Conservation (phyloP, 2,888 invertebrate species). For the Bedellia somnulentella region DNA sequence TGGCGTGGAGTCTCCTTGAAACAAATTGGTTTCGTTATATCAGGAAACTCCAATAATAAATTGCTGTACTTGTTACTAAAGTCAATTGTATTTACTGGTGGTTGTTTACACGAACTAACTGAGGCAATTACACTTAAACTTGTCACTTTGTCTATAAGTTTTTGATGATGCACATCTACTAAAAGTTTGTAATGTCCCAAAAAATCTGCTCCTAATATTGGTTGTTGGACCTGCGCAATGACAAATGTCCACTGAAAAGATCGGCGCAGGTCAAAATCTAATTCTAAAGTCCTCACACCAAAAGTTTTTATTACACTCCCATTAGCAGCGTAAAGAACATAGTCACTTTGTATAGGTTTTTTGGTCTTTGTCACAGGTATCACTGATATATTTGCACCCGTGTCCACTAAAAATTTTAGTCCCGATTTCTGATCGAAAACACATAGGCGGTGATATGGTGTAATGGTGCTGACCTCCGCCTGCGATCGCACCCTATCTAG, state of each 20-base stretch:
- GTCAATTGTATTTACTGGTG: neutral
- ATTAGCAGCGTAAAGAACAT: conserved; percentile 11
- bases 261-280: conserved; percentile 10
- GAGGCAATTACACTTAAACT: neutral
- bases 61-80: neutral
- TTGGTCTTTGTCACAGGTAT: neutral
- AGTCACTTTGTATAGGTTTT: neutral
- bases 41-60: conserved; percentile 2
- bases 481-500: neutral
- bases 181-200: conserved; percentile 4
- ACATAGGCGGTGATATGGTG: neutral
- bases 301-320: conserved; percentile 10
- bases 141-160: conserved; percentile 4
- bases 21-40: conserved; percentile 1
- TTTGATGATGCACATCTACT: no score
- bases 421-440: neutral
- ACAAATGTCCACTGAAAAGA: conserved; percentile 10
- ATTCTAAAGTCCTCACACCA: conserved; percentile 6
- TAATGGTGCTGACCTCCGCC: neutral
- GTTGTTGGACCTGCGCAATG: conserved; percentile 8
- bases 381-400: neutral
- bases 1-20: conserved; percentile 6
- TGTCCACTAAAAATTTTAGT: neutral
- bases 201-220: conserved; percentile 10
- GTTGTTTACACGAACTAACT: neutral